These are phyloP conservation scores for Tarsius wallacei DNA, from an alignment of 2,797 vertebrate species.

Conservation along the genomic window DNA sequence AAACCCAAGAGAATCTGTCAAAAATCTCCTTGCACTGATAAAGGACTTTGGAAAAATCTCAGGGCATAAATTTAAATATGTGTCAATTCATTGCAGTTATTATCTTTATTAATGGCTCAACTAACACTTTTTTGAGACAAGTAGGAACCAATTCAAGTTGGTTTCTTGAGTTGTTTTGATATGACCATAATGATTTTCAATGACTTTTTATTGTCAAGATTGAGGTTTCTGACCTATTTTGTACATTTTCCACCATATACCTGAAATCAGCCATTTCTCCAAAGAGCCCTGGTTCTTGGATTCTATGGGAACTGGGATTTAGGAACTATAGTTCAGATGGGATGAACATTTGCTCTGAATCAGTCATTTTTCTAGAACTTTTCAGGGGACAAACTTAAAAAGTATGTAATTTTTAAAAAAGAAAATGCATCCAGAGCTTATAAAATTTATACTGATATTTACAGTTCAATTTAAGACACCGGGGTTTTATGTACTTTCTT, in stretches of 20 bases:
- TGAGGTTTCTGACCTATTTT: background rate
- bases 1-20: too few species aligned
- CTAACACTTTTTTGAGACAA: background rate
- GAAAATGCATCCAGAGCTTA: background rate
- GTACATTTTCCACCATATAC: background rate
- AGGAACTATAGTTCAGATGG: background rate
- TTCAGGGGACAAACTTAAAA: background rate
- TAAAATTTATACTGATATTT: background rate
- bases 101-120: background rate
- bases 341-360: background rate
- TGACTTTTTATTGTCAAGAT: constrained; percentile 30
- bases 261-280: background rate
- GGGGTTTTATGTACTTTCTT: background rate
- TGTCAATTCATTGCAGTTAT: background rate
- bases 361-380: constrained; percentile 8
- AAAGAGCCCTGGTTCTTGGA: background rate
- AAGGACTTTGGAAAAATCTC: too few species aligned
- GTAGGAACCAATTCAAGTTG: background rate
- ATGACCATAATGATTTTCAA: background rate
- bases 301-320: background rate
- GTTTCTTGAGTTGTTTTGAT: background rate
- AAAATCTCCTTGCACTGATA: too few species aligned
- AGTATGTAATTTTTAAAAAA: background rate
- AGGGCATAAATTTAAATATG: background rate
- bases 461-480: background rate